Percentiles rank a stretch among this genome's conserved stretches.
These are phyloP conservation scores for Calidris pugnax DNA, from an alignment of 2,113 vertebrate species.

Conservation along the genomic window DNA sequence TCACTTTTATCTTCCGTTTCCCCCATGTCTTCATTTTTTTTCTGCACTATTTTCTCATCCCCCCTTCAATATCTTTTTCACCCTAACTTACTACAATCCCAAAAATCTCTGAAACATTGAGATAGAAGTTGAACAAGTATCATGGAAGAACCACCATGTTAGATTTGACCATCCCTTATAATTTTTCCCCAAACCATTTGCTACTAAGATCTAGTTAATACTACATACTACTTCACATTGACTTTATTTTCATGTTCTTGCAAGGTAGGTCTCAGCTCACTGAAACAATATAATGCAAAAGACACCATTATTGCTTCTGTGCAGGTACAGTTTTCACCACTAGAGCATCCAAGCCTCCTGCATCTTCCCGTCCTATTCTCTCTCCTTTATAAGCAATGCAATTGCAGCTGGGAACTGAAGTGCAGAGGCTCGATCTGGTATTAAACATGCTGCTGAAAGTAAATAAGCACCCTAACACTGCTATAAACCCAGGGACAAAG, in stretches of 20 bases:
- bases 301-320: not conserved
- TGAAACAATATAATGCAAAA: not conserved
- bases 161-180: not conserved
- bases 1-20: not conserved
- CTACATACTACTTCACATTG: not conserved
- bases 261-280: not conserved
- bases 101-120: not conserved
- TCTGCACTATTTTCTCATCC: not conserved
- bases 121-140: not conserved
- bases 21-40: rapidly evolving
- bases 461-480: not conserved
- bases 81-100: not conserved
- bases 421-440: not conserved
- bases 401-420: not conserved
- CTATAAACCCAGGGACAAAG: not conserved
- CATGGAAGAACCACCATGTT: rapidly evolving
- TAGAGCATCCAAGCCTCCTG: not conserved
- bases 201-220: not conserved
- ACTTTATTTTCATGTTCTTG: not conserved
- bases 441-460: not conserved
- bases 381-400: not conserved
- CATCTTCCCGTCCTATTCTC: not conserved
- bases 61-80: not conserved
- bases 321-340: not conserved
- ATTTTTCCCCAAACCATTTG: not conserved